A percentile compares a stretch with the other conserved stretches of the same genome.
Evolutionary conservation across 2,113 vertebrate genomes (phyloP).

Genomic region (Pontoporia blainvillei): DNA sequence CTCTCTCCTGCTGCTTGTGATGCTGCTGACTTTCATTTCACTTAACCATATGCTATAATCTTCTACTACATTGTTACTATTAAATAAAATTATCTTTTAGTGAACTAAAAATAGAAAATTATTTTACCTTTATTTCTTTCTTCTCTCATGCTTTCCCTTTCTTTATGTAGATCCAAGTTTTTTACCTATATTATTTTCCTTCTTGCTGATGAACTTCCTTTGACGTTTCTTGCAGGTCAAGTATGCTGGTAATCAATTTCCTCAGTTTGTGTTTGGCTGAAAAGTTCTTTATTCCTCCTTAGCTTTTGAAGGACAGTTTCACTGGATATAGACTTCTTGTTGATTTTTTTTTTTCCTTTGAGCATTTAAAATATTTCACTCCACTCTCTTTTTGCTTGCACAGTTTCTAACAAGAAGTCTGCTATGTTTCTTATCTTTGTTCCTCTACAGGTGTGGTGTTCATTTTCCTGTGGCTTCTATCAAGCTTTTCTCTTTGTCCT

Average conservation of each 20-base stretch:
- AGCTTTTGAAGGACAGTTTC: not conserved
- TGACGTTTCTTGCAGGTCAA: not conserved
- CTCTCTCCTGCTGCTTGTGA: not conserved
- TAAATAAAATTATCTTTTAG: not conserved
- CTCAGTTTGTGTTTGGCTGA: not conserved
- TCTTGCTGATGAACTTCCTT: not conserved
- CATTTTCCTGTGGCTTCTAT: not conserved
- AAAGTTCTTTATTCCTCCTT: not conserved
- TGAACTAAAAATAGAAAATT: not conserved
- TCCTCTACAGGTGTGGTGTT: not conserved
- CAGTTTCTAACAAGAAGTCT: not conserved
- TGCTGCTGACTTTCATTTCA: not conserved
- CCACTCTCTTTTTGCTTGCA: not conserved
- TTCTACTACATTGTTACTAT: not conserved
- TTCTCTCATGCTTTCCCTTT: not conserved
- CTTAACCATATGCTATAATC: not conserved
- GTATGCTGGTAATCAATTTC: not conserved
- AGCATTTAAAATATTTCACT: not conserved
- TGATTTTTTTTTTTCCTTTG: not conserved
- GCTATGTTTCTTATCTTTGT: not conserved
- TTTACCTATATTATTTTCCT: not conserved
- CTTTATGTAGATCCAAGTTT: not conserved
- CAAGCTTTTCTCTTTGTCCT: not conserved
- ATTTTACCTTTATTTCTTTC: not conserved
- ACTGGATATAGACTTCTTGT: not conserved